Conservation (phyloP, 1,140 invertebrate genomes). For the Drosophila aff. region DNA sequence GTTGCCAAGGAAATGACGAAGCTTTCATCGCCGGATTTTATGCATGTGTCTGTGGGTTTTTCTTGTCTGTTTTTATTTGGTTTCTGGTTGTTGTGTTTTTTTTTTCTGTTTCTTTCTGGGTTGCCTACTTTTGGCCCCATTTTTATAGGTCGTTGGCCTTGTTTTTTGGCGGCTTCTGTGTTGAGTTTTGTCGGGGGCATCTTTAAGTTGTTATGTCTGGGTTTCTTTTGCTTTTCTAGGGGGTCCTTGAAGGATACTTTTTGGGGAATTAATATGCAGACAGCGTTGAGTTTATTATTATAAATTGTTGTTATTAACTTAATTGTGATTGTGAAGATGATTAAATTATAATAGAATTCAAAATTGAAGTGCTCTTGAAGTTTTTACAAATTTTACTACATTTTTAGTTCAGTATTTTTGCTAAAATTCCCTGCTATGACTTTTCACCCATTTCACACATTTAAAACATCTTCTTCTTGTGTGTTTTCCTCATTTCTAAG, state of each 20-base stretch:
- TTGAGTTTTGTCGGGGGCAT: constrained; percentile 1
- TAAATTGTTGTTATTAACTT: neutral
- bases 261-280: neutral
- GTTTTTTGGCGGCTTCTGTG: constrained; percentile 24
- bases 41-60: constrained; percentile 25
- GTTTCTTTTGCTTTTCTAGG: neutral
- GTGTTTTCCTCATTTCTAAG: neutral
- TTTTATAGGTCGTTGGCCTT: constrained; percentile 63
- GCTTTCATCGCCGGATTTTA: constrained; percentile 38
- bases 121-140: constrained; percentile 59
- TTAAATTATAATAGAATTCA: neutral
- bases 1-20: constrained; percentile 26
- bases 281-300: neutral
- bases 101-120: constrained; percentile 2
- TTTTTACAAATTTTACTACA: neutral
- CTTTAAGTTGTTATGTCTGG: constrained; percentile 26
- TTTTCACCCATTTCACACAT: neutral
- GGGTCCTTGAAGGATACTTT: neutral
- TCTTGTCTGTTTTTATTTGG: constrained; percentile 19
- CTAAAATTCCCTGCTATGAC: no score
- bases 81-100: neutral
- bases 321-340: neutral
- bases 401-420: neutral
- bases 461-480: neutral
- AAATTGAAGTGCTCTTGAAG: neutral